Evolutionary conservation across 2,797 vertebrate species (phyloP), one percentile per base, ranked within the genome.

Genomic region (Falco novaeseelandiae): DNA sequence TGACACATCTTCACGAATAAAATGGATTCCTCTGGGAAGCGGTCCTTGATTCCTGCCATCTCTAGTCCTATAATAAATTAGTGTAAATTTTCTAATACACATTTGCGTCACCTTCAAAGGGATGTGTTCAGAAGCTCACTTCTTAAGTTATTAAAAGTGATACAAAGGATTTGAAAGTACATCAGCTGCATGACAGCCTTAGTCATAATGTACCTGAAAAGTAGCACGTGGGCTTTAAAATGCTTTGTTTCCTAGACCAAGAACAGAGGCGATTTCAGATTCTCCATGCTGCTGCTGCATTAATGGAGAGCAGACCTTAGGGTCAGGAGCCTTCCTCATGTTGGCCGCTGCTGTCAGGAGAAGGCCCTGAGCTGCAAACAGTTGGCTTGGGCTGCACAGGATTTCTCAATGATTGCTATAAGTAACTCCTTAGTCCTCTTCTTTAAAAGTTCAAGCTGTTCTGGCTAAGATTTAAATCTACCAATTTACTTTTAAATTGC

Each of bases 21-120:
- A 18, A 14, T 3, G 25, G 49, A 4, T 48, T 15, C 77, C 30
- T 11, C 0, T 3, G 71, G 80, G 52, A 46, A 15, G 14, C 1
- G 1, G 9, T 5, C 26, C 52, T 54, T 5, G 3, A 3, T 19
- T 65, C 17, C 42, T 54, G 9, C 48, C 5, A 0, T 42, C 44
- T 32, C 29, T 36, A 16, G 6, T 22, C 48, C 14, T 21, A 19
- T 34, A n/a, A 34, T 30, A 15, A 42, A 26, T 21, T 3, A 2
- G 3, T 32, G 48, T 36, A 17, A 7, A 2, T n/a, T 69, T 72
- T 21, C 66, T 67, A 7, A 46, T 9, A 10, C 0, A 0, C 11
- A 0, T 52, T 59, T 34, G 29, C 51, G 4, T 57, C 30, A 8
- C 3, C n/a, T 67, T 32, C 36, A 38, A 16, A 62, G 55, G 11